phyloP scores from a whole-genome alignment of 2,888 invertebrate genomes.

The Limnephilus lunatus region DNA sequence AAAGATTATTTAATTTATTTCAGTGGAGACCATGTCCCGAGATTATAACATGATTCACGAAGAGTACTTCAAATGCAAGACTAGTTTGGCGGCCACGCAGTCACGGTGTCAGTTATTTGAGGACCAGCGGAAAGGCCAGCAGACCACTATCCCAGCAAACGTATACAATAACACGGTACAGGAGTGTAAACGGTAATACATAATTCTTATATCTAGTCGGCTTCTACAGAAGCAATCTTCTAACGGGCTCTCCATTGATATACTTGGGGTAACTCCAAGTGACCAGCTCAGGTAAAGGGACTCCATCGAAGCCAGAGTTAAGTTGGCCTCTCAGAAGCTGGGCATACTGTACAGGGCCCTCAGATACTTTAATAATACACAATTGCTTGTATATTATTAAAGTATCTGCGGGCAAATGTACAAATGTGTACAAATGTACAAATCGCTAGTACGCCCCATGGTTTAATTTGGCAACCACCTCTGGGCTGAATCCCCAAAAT shows the following conservation, averaged over 20 bases:
- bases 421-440: too few relatives aligned
- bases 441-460: too few relatives aligned
- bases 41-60: conserved; percentile 82
- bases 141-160: conserved; percentile 79
- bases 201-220: background rate
- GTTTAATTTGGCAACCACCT: too few relatives aligned
- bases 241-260: background rate
- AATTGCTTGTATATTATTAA: too few relatives aligned
- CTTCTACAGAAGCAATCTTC: background rate
- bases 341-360: too few relatives aligned
- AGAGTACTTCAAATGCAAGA: conserved; percentile 78
- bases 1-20: conserved; percentile 64
- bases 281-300: too few relatives aligned
- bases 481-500: too few relatives aligned
- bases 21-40: conserved; percentile 80
- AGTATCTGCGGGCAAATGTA: too few relatives aligned
- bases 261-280: too few relatives aligned
- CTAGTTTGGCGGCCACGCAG: conserved; percentile 78
- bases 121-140: conserved; percentile 76
- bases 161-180: conserved; percentile 83
- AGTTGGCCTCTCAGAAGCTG: too few relatives aligned
- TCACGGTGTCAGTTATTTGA: conserved; percentile 79
- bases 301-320: too few relatives aligned
- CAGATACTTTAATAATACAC: too few relatives aligned
- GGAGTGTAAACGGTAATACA: conserved; percentile 82